A percentile compares a stretch with the other conserved stretches of the same genome.
Evolutionary conservation across 2,888 invertebrate genomes (phyloP).

Genomic region (Syrista parreyssii): DNA sequence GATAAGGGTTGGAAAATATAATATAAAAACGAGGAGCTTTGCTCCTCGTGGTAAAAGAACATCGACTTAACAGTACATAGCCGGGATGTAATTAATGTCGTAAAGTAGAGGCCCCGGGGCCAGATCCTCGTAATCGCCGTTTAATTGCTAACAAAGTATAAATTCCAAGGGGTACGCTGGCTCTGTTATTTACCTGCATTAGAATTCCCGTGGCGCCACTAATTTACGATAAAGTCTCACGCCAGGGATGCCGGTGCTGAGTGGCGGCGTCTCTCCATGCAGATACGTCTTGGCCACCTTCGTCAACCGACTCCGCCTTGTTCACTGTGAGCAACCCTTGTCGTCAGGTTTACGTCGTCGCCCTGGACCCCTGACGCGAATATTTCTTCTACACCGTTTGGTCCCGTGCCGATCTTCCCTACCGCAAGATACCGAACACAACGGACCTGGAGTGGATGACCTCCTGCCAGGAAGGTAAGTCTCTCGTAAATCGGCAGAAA

Average conservation of each 20-base stretch:
- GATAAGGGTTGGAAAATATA: not conserved
- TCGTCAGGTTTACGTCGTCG: conserved; percentile 7
- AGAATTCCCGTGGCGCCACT: conserved; percentile 37
- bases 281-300: not conserved
- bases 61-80: not conserved
- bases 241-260: conserved; percentile 20
- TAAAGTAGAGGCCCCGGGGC: conserved; percentile 7
- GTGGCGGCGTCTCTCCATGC: conserved; percentile 17
- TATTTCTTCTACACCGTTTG: not conserved
- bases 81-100: conserved; percentile 4
- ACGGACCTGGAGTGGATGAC: conserved; percentile 13
- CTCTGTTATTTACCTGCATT: conserved; percentile 41
- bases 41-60: not conserved
- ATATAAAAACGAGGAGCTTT: not conserved
- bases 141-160: conserved; percentile 44
- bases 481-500: conserved; percentile 30
- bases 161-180: conserved; percentile 30
- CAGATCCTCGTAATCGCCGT: conserved; percentile 24
- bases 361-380: conserved; percentile 17
- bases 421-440: not conserved
- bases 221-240: conserved; percentile 24
- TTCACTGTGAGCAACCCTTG: not conserved
- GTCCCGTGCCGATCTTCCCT: not conserved
- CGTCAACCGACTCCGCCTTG: not conserved
- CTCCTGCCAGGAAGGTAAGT: conserved; percentile 13